These are phyloP conservation scores for Ectemnius cavifrons DNA, from an alignment of 2,888 invertebrate genomes.

Conservation along the genomic window DNA sequence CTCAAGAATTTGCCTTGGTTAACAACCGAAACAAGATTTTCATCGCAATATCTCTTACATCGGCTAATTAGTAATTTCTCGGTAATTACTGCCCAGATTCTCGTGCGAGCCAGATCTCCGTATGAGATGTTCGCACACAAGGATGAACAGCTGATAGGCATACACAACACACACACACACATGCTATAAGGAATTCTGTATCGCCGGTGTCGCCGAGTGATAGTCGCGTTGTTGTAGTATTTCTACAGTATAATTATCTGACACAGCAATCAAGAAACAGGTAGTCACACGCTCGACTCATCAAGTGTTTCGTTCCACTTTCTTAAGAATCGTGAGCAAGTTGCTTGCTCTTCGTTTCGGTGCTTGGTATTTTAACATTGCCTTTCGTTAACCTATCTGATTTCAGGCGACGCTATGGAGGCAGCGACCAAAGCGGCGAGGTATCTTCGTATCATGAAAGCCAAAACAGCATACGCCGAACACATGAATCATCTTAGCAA, in stretches of 20 bases:
- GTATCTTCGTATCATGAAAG: constrained; percentile 85
- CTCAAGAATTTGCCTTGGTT: no score
- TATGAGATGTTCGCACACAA: background rate
- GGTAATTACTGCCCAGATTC: no score
- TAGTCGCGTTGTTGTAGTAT: no score
- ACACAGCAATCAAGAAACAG: no score
- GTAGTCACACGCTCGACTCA: no score
- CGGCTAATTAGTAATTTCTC: background rate
- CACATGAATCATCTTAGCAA: constrained; percentile 93
- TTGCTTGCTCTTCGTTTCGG: no score
- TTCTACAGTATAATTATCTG: no score
- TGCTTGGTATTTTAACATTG: background rate
- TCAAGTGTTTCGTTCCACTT: no score
- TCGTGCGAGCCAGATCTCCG: no score
- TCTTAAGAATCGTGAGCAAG: background rate
- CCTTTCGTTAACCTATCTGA: background rate
- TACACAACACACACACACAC: background rate
- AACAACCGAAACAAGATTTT: background rate
- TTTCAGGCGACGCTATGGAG: background rate
- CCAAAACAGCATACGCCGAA: constrained; percentile 88
- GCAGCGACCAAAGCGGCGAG: constrained; percentile 78
- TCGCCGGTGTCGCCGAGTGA: no score
- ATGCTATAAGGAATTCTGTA: no score
- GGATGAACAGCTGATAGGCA: background rate
- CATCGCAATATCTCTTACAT: background rate